Conservation (phyloP, 2,113 vertebrate genomes). For the Blennius ocellaris region DNA sequence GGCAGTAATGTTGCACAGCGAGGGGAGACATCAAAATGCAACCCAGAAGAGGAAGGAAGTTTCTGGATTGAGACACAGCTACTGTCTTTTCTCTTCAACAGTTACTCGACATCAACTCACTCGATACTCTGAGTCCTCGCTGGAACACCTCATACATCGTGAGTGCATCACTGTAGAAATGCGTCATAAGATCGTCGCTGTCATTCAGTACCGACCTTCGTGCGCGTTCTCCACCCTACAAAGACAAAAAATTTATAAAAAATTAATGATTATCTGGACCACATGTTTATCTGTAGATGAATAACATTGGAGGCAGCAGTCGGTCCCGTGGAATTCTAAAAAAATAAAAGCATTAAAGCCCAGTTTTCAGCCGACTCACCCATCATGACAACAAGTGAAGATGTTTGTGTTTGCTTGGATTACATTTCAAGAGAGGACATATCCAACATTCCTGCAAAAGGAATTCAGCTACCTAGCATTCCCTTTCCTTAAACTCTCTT, state of each 20-base stretch:
- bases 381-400: neutral
- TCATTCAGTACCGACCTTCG: slow-evolving; percentile 87
- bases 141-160: slow-evolving; percentile 91
- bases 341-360: too few species aligned
- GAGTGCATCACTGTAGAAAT: slow-evolving; percentile 88
- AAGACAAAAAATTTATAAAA: slow-evolving; percentile 1
- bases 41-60: too few species aligned
- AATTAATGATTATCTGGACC: too few species aligned
- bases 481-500: neutral
- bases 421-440: slow-evolving; percentile 4
- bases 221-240: slow-evolving; percentile 84
- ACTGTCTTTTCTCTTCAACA: too few species aligned
- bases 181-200: slow-evolving; percentile 74
- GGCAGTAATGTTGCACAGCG: too few species aligned
- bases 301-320: too few species aligned
- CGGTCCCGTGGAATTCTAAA: too few species aligned
- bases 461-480: slow-evolving; percentile 8
- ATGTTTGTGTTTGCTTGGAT: neutral
- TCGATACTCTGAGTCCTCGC: slow-evolving; percentile 89
- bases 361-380: too few species aligned
- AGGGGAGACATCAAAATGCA: too few species aligned
- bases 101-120: slow-evolving; percentile 81
- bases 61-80: too few species aligned
- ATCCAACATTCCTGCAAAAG: slow-evolving; percentile 49
- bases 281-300: too few species aligned